Conservation (phyloP, 2,888 invertebrate species). For the Spodoptera littoralis region DNA sequence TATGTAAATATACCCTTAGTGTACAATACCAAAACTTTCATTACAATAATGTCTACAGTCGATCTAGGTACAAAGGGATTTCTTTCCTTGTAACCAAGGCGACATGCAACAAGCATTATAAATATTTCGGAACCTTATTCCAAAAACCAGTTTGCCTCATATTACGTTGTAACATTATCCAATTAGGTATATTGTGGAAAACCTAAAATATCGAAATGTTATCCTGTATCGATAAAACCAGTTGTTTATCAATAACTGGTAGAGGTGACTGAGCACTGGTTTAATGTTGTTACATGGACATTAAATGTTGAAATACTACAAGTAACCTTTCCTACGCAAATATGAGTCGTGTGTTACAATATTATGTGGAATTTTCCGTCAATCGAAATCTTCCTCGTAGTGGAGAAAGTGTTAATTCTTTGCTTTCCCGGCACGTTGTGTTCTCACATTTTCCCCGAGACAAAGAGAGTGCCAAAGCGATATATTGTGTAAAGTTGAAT, state of each 20-base stretch:
- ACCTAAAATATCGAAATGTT: constrained; percentile 2
- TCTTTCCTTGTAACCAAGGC: too few species aligned
- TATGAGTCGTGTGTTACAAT: constrained; percentile 12
- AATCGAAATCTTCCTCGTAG: constrained; percentile 41
- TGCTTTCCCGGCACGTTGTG: constrained; percentile 61
- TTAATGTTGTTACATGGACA: constrained; percentile 35
- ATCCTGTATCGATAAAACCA: constrained; percentile 27
- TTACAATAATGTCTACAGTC: too few species aligned
- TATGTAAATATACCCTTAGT: too few species aligned
- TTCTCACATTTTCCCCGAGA: constrained; percentile 67
- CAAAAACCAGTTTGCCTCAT: too few species aligned
- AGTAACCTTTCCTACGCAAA: constrained; percentile 38
- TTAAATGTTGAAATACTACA: constrained; percentile 33
- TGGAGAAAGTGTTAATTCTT: constrained; percentile 63
- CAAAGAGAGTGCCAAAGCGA: constrained; percentile 50
- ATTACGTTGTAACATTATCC: too few species aligned
- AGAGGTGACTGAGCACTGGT: constrained; percentile 26
- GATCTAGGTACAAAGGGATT: too few species aligned
- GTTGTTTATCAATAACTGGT: constrained; percentile 39
- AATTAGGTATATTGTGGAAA: too few species aligned
- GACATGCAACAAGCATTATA: too few species aligned
- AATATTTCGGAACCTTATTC: too few species aligned
- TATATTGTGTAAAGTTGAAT: constrained; percentile 22
- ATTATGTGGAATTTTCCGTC: constrained; percentile 44
- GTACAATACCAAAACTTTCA: too few species aligned